A percentile compares a stretch with the other conserved stretches of the same genome.
Evolutionary conservation across 2,797 vertebrate genomes (phyloP).

Genomic region (Triplophysa yarkandensis): DNA sequence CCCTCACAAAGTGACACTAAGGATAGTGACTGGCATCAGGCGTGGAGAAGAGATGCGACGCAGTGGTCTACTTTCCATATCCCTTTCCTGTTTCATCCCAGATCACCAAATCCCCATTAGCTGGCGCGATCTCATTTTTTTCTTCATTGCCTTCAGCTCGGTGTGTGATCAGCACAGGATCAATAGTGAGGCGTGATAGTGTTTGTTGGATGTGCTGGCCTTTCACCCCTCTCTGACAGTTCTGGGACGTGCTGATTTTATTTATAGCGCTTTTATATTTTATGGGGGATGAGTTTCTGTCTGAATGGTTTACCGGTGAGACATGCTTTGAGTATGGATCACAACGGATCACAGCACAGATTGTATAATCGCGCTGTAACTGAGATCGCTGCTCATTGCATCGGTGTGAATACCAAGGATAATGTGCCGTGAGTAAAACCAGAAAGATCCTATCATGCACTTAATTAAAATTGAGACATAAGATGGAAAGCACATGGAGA

Average conservation of each 20-base stretch:
- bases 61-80: not conserved
- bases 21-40: too few relatives aligned
- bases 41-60: not conserved
- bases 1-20: too few relatives aligned
- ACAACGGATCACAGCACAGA: constrained; percentile 30
- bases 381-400: not conserved
- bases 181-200: constrained; percentile 37
- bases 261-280: constrained; percentile 46
- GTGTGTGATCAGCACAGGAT: constrained; percentile 29
- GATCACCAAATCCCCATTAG: constrained; percentile 37
- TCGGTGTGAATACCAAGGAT: not conserved
- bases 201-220: constrained; percentile 42
- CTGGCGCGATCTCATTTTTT: not conserved
- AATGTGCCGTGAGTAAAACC: not conserved
- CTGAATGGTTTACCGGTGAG: constrained; percentile 15
- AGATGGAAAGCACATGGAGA: too few relatives aligned
- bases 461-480: too few relatives aligned
- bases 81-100: constrained; percentile 13
- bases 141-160: constrained; percentile 2
- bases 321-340: constrained; percentile 26
- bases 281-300: constrained; percentile 33
- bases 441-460: too few relatives aligned
- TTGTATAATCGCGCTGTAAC: not conserved
- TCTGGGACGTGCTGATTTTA: constrained; percentile 48
- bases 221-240: constrained; percentile 48